phyloP scores from a whole-genome alignment of 2,888 invertebrate genomes.

The Crematogaster levior region DNA sequence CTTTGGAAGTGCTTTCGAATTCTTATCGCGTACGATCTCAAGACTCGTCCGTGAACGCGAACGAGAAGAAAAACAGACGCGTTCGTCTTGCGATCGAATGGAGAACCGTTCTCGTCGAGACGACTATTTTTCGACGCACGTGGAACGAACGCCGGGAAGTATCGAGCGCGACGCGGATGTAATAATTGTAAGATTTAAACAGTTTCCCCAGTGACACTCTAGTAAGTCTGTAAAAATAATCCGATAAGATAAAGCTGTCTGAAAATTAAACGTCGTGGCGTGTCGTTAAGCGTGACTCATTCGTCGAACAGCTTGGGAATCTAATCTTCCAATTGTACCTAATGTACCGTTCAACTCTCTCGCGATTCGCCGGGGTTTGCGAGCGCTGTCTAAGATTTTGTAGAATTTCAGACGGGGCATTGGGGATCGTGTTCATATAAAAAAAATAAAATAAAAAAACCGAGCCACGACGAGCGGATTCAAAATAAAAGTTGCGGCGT shows the following conservation, averaged over 20 bases:
- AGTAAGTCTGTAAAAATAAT: not conserved
- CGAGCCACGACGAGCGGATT: not conserved
- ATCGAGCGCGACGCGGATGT: not conserved
- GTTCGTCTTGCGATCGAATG: not conserved
- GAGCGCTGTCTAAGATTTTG: not conserved
- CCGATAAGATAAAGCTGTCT: constrained; percentile 29
- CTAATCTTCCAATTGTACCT: not conserved
- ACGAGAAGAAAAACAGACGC: not conserved
- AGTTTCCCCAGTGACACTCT: not conserved
- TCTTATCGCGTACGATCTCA: not conserved
- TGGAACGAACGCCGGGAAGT: not conserved
- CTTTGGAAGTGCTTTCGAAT: constrained; percentile 1
- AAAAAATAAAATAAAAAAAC: not conserved
- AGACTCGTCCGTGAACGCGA: not conserved
- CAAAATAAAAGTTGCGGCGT: not conserved
- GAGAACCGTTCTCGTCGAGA: not conserved
- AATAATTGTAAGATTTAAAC: not conserved
- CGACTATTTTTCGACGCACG: not conserved
- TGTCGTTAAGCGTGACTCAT: not conserved
- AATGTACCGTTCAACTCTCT: not conserved
- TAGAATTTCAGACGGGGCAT: not conserved
- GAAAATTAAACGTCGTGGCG: not conserved
- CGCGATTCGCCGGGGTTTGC: not conserved
- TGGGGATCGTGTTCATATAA: no score
- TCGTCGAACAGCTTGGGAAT: not conserved